Evolutionary conservation across 1,140 invertebrate genomes (phyloP).

Genomic region (Pteromalus puparum): DNA sequence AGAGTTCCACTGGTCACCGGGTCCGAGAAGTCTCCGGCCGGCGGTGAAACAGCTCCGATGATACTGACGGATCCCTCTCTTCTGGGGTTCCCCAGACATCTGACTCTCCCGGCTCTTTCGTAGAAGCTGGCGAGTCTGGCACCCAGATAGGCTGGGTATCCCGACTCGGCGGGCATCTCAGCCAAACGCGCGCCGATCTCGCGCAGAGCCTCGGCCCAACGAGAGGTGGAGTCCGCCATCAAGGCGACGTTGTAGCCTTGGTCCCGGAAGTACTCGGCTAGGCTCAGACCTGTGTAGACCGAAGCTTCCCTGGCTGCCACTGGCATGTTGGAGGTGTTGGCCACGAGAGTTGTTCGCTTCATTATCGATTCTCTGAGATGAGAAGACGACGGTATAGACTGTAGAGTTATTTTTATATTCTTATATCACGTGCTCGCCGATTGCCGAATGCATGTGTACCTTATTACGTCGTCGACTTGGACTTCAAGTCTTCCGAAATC

Average conservation of each 20-base stretch:
- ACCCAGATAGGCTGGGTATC: constrained; percentile 84
- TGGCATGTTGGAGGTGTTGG: constrained; percentile 93
- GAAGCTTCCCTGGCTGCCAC: constrained; percentile 91
- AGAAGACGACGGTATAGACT: not conserved
- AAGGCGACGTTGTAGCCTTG: constrained; percentile 92
- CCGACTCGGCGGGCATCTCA: constrained; percentile 89
- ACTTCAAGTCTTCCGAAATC: constrained; percentile 87
- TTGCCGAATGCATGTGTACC: not conserved
- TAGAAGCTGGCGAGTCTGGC: constrained; percentile 85
- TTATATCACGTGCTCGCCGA: not conserved
- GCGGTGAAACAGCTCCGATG: constrained; percentile 86
- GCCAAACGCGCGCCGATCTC: constrained; percentile 91
- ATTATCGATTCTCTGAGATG: constrained; percentile 83
- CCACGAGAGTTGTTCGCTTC: constrained; percentile 88
- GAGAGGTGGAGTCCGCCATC: constrained; percentile 92
- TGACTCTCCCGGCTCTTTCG: constrained; percentile 83
- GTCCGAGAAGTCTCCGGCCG: constrained; percentile 87
- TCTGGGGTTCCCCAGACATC: constrained; percentile 81
- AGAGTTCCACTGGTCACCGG: constrained; percentile 85
- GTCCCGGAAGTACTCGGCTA: constrained; percentile 87
- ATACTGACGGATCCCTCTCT: constrained; percentile 84
- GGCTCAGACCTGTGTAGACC: constrained; percentile 89
- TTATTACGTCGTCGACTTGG: constrained; percentile 80
- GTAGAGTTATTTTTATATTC: not conserved
- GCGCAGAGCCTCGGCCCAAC: constrained; percentile 90